A percentile compares a stretch with the other conserved stretches of the same genome.
Conservation (phyloP, 2,888 invertebrate species). For the Norana najaformis region DNA sequence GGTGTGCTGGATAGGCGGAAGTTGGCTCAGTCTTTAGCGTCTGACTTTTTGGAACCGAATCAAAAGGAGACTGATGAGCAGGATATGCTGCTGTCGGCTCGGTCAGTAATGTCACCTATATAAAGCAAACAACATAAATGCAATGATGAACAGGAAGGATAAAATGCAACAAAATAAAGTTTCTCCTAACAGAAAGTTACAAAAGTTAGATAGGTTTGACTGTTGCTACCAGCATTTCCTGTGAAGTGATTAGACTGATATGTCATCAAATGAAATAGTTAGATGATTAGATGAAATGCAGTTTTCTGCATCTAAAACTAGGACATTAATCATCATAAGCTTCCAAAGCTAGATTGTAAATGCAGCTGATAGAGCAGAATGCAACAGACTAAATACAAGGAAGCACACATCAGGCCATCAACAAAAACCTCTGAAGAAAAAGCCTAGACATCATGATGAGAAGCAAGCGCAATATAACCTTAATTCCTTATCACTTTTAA, state of each 20-base stretch:
- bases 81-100: background rate
- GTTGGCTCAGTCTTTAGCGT: background rate
- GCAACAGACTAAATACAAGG: background rate
- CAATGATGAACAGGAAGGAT: background rate
- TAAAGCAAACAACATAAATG: background rate
- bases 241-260: background rate
- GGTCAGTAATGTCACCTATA: constrained; percentile 15
- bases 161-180: background rate
- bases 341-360: background rate
- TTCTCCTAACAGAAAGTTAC: background rate
- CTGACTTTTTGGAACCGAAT: background rate
- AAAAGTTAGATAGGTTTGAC: background rate
- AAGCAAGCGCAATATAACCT: background rate
- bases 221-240: background rate
- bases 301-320: background rate
- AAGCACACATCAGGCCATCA: background rate
- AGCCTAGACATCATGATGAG: background rate
- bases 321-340: background rate
- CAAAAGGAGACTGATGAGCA: background rate
- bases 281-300: too few species aligned
- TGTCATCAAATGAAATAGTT: too few species aligned
- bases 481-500: background rate
- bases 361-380: background rate
- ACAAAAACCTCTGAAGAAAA: background rate
- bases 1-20: background rate